Base-by-base conservation (phyloP, 2,888 invertebrate species). In the Drosophila mercatorum region DNA sequence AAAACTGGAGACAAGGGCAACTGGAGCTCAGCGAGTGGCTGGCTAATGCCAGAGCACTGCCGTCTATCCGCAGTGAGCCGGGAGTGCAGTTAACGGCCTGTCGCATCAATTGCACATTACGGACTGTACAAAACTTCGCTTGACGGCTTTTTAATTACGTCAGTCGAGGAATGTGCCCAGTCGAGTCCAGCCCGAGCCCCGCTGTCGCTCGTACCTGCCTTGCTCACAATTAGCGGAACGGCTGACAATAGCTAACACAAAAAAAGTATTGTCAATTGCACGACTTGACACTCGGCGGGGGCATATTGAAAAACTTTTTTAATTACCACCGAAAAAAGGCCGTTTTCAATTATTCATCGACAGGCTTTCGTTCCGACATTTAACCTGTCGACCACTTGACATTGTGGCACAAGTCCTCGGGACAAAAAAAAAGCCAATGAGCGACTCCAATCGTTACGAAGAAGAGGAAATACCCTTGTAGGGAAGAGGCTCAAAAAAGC, bases 121-220 rank as follows among this genome's bases (percentile, higher is more conserved):
- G 28, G 51, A 75, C 65, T 71, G 68, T 68, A 78, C 61, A 71
- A 36, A 79, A 74, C 67, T 80, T 60, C 65, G 72, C 79, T 74
- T 85, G 84, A 85, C 84, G 84, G 83, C 88, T 81, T 88, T 85
- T 85, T 85, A 85, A 85, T 88, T 85, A 85, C 84, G 81, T 85
- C 88, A 85, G 70, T 70, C 64, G 64, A 67, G 86, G 72, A 68
- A 77, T 78, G 49, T 47, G 41, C 26, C 22, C 66, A 7, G 58
- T 34, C 68, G 41, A 38, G 28, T 34, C 68, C 55, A 38, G 28
- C 5, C 34, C 57, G 11, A 38, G 41, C 14, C 40, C 62, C 44
- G 36, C 51, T 26, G 11, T 2, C 4, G 6, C 34, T 40, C 11
- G 6, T 7, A 26, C 22, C 11, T 57, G 43, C 55, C 55, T 59